A percentile compares a stretch with the other conserved stretches of the same genome.
Conservation (phyloP, 2,113 vertebrate species). For the Electrona antarctica region DNA sequence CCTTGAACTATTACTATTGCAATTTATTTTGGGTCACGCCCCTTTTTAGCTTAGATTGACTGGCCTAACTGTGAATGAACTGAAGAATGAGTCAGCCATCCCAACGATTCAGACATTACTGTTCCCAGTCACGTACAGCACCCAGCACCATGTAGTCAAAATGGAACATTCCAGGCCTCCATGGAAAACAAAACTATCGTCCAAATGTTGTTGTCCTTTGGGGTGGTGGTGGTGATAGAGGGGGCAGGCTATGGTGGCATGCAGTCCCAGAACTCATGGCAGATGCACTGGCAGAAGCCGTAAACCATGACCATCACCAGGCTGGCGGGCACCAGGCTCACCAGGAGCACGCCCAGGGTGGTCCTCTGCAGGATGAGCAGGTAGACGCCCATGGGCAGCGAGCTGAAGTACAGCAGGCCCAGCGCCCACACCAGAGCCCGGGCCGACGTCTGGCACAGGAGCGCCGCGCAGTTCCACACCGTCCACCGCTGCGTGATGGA, state of each 20-base stretch:
- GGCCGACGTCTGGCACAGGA: constrained; percentile 89
- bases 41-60: no score
- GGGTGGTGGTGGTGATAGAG: no score
- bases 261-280: constrained; percentile 91
- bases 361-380: constrained; percentile 93
- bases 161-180: no score
- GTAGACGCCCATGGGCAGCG: constrained; percentile 93
- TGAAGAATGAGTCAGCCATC: no score
- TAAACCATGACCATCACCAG: constrained; percentile 91
- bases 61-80: no score
- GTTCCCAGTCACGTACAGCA: no score
- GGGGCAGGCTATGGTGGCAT: constrained; percentile 78
- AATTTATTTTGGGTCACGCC: no score
- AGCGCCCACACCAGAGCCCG: constrained; percentile 90
- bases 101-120: no score
- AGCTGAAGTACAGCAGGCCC: constrained; percentile 92
- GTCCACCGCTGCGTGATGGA: constrained; percentile 87
- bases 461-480: constrained; percentile 88
- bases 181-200: no score
- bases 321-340: constrained; percentile 93
- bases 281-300: constrained; percentile 92
- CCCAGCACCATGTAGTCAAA: no score
- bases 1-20: no score
- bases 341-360: constrained; percentile 88
- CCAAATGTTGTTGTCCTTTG: no score